phyloP scores from a whole-genome alignment of 2,113 vertebrate species.

The Tetrax tetrax region DNA sequence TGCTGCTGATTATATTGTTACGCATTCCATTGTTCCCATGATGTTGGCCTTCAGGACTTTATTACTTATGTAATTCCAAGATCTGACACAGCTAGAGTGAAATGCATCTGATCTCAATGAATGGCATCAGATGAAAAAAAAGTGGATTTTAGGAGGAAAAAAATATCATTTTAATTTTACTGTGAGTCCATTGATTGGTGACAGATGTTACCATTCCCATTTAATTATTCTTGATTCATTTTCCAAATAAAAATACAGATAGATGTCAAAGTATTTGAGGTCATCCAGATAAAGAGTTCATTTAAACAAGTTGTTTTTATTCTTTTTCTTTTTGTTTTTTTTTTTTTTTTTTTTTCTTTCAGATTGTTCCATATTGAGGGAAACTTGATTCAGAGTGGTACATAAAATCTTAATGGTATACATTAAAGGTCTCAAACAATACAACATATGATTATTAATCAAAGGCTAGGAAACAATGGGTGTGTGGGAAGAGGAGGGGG shows the following conservation, averaged over 20 bases:
- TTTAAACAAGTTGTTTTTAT: slow-evolving; percentile 61
- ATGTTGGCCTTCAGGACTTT: slow-evolving; percentile 73
- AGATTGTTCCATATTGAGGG: slow-evolving; percentile 7
- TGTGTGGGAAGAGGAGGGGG: background rate
- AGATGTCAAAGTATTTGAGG: slow-evolving; percentile 74
- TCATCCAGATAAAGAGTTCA: slow-evolving; percentile 66
- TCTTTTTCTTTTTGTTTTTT: background rate
- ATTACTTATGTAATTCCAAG: slow-evolving; percentile 76
- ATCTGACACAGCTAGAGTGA: slow-evolving; percentile 66
- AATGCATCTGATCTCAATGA: slow-evolving; percentile 81
- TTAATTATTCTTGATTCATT: slow-evolving; percentile 79
- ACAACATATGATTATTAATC: background rate
- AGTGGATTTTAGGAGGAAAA: slow-evolving; percentile 65
- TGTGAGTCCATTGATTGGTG: slow-evolving; percentile 68
- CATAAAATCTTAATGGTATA: background rate
- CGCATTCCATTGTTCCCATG: slow-evolving; percentile 75
- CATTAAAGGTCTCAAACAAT: background rate
- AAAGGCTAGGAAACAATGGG: accelerated
- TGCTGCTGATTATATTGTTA: slow-evolving; percentile 78
- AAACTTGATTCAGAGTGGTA: background rate
- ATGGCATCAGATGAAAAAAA: slow-evolving; percentile 69
- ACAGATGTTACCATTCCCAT: slow-evolving; percentile 78
- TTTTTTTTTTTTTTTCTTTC: background rate
- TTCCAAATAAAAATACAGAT: slow-evolving; percentile 74
- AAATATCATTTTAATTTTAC: slow-evolving; percentile 72